Conservation (phyloP, 2,888 invertebrate species). For the Cosmia pyralina region DNA sequence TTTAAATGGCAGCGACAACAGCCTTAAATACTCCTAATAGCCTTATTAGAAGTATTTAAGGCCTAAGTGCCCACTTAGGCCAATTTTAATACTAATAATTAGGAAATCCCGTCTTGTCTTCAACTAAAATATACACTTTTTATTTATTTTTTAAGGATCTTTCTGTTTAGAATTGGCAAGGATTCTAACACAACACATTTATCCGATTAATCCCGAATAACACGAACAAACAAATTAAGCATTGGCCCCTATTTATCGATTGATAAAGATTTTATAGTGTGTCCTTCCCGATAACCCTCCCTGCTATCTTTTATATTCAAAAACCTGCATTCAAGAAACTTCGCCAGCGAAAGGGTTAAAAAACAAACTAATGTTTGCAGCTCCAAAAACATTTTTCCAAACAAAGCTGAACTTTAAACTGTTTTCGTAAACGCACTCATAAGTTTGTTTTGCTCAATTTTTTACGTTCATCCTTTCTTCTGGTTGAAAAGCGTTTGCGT, state of each 20-base stretch:
- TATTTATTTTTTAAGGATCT: too few species aligned
- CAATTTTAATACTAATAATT: slow-evolving; percentile 11
- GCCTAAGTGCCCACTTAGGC: background rate
- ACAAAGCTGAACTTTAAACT: slow-evolving; percentile 44
- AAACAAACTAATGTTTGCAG: slow-evolving; percentile 49
- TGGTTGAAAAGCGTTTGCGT: slow-evolving; percentile 54
- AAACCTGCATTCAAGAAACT: slow-evolving; percentile 65
- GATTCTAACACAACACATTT: slow-evolving; percentile 2
- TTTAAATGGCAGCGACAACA: background rate
- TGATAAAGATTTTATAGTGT: slow-evolving; percentile 58
- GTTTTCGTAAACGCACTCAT: slow-evolving; percentile 53
- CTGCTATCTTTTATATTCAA: slow-evolving; percentile 56
- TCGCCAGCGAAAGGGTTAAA: slow-evolving; percentile 60
- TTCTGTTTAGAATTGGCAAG: background rate
- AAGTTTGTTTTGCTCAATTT: slow-evolving; percentile 58
- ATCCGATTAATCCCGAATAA: slow-evolving; percentile 26
- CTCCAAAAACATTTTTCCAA: slow-evolving; percentile 28
- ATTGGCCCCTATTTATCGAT: slow-evolving; percentile 44
- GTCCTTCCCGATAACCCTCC: slow-evolving; percentile 44
- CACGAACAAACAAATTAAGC: slow-evolving; percentile 53
- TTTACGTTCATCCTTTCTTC: slow-evolving; percentile 57
- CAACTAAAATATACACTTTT: too few species aligned
- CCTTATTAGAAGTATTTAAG: background rate
- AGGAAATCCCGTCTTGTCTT: too few species aligned
- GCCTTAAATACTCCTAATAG: slow-evolving; percentile 8